Evolutionary conservation across 1,140 invertebrate genomes (phyloP), one percentile per base, ranked within the genome.

Genomic region (Palaemon carinicauda): DNA sequence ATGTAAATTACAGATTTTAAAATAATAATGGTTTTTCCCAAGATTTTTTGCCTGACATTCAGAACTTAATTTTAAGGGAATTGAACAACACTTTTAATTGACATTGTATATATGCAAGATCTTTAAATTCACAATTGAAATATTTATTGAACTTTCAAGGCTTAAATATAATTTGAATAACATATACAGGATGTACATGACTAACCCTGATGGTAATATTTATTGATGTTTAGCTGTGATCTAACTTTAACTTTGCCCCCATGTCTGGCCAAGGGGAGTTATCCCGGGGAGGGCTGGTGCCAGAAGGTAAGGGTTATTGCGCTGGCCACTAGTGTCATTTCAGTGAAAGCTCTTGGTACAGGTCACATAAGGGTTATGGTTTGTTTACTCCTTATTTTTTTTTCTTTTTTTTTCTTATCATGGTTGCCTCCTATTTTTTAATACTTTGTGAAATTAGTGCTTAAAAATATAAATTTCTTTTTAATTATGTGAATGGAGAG

Each of bases 221-320:
- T 82, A 52, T 53, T 79, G 52, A 53, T 56, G 21, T n/a, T 41
- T 54, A 53, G 27, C 33, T 56, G 27, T 86, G 51, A 86, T 86
- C 80, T 86, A 80, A 60, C 51, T 52, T 54, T 53, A 51, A 69
- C 77, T 86, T 80, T 86, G 73, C 77, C 84, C 84, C 84, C 84
- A 86, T 88, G 83, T 82, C 75, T 78, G 80, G 60, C 82, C 81
- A 87, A 89, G 88, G 88, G 86, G 65, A 87, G 77, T 74, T 51
- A 27, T 82, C 88, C 85, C 78, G 88, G 86, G 73, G 88, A 89
- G 82, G 88, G 86, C 78, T 89, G 88, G 88, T 89, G 88, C 33
- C 56, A 89, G 84, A 89, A 89, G 88, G 88, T 89, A 88, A 82
- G 77, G 87, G 84, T 78, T 53, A 69, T 52, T 31, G 73, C 60